Base-by-base conservation (phyloP, 2,888 invertebrate species). In the Phanerotoma sp. region DNA sequence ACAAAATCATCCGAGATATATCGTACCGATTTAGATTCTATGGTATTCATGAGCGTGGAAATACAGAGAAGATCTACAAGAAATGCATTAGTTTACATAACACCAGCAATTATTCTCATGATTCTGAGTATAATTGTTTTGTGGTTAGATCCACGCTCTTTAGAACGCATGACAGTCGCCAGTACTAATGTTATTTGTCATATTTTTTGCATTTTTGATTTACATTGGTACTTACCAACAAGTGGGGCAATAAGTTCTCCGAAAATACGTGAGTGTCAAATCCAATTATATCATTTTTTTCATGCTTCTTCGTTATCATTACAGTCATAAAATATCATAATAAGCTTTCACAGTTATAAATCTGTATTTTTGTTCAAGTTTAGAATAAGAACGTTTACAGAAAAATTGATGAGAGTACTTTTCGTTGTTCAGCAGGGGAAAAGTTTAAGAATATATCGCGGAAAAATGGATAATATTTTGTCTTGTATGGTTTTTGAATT, bases 151-250 rank as follows among this genome's bases (percentile, higher is more conserved):
- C 80, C 85, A 1, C 79, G 79, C 52, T 81, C 83, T 47, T 74
- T 79, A 41, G 83, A 84, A 44, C 78, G 87, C 56, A 69, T 86
- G 22, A 67, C 80, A 25, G 65, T 87, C 33, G 78, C 81, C 38
- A 80, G 81, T 60, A 79, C 85, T 40, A 85, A 84, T 67, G 78
- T 87, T n/a, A 79, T 84, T 38, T 81, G 81, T 11, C 86, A 87
- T 67, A 81, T 85, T 54, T 69, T 81, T 20, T 83, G 82, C 66
- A 71, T 86, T 1, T 82, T 83, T 41, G 82, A 84, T 70, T 74
- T 87, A 13, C 81, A 83, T 13, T 84, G 82, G 77, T 77, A 80
- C 52, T 73, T 87, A 30, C 86, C 87, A 3, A 79, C 81, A 56
- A 83, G 83, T 67, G 85, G 86, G 51, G 73, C 79, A 1, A 44